phyloP scores from a whole-genome alignment of 2,113 vertebrate species.

The Dermatemys mawii region DNA sequence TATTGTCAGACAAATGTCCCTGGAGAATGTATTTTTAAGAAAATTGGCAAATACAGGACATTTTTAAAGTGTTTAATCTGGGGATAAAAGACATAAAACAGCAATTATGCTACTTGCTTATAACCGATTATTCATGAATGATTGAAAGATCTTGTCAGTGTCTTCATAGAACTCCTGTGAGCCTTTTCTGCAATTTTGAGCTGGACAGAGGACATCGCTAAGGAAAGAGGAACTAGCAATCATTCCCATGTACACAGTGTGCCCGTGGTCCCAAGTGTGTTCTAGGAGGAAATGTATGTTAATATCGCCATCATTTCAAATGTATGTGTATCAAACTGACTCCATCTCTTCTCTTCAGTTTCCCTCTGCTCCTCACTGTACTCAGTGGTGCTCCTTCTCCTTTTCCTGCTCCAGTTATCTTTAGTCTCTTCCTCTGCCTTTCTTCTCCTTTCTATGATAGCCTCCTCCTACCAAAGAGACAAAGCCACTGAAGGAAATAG shows the following conservation, averaged over 20 bases:
- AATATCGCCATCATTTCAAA: background rate
- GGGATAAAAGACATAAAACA: background rate
- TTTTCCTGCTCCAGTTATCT: background rate
- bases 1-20: background rate
- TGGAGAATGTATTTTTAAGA: background rate
- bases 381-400: background rate
- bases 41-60: background rate
- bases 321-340: background rate
- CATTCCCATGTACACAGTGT: background rate
- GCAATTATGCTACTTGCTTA: background rate
- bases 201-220: background rate
- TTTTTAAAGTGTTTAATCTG: background rate
- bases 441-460: too few relatives aligned
- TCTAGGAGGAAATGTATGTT: background rate
- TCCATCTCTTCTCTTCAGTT: background rate
- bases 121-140: background rate
- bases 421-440: background rate
- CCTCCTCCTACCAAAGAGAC: background rate
- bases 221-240: background rate
- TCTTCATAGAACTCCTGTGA: background rate
- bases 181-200: background rate
- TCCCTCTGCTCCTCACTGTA: background rate
- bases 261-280: rapidly evolving
- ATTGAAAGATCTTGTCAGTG: background rate
- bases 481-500: background rate